These are phyloP conservation scores for Mnemiopsis leidyi DNA, from an alignment of 37 sponge, comb jelly and placozoan genomes.

Conservation along the genomic window DNA sequence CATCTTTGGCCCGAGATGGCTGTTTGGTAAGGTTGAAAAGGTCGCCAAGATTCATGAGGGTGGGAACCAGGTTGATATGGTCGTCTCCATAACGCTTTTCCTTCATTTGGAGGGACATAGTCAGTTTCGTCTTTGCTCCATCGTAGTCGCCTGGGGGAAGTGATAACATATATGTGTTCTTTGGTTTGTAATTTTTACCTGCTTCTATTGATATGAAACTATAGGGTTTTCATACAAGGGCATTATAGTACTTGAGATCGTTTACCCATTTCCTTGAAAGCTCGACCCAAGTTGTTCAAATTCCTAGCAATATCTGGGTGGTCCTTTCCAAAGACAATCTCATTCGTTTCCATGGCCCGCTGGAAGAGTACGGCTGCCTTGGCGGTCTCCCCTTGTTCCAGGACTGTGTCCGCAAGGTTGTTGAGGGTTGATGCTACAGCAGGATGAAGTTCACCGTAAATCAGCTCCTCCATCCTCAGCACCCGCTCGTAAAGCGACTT, in stretches of 20 bases:
- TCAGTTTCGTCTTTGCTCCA: conserved; percentile 60
- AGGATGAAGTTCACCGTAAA: conserved; percentile 56
- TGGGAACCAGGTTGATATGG: conserved; percentile 59
- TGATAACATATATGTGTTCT: too few relatives aligned
- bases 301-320: conserved; percentile 63
- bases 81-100: conserved; percentile 48
- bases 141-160: conserved; percentile 50
- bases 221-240: too few relatives aligned
- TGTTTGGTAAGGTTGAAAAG: conserved; percentile 65
- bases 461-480: conserved; percentile 52
- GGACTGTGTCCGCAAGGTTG: conserved; percentile 41
- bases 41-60: conserved; percentile 62
- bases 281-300: conserved; percentile 46
- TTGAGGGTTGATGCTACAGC: conserved; percentile 60
- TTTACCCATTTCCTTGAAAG: conserved; percentile 66
- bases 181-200: too few relatives aligned
- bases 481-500: conserved; percentile 62
- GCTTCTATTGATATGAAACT: too few relatives aligned
- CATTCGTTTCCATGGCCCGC: conserved; percentile 56
- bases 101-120: conserved; percentile 48
- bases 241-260: too few relatives aligned
- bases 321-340: conserved; percentile 48
- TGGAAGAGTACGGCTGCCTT: conserved; percentile 61
- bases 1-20: conserved; percentile 22
- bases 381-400: conserved; percentile 55